These are phyloP conservation scores for Digitonthophagus gazella DNA, from an alignment of 2,888 invertebrate genomes.

Conservation along the genomic window DNA sequence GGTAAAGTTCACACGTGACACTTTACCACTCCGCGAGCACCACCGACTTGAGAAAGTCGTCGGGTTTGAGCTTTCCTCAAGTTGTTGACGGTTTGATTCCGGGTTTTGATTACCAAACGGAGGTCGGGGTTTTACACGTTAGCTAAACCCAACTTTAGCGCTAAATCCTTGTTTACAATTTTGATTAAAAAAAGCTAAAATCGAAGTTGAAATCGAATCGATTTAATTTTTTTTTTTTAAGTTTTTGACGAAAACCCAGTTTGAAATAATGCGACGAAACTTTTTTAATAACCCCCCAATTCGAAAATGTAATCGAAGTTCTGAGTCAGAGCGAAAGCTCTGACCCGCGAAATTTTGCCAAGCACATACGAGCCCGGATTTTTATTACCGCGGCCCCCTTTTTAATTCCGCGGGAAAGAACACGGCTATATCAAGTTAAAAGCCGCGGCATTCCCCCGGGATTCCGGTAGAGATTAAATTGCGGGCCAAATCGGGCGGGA, in stretches of 20 bases:
- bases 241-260: not conserved
- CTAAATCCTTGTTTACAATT: too few species aligned
- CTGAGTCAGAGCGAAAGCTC: not conserved
- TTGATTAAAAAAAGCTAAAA: too few species aligned
- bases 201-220: too few species aligned
- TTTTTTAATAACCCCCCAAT: not conserved
- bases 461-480: not conserved
- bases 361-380: not conserved
- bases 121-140: too few species aligned
- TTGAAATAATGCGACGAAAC: not conserved
- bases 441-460: not conserved
- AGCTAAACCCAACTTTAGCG: too few species aligned
- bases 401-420: not conserved
- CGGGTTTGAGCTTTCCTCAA: too few species aligned
- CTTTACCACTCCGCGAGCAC: not conserved
- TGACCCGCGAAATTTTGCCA: not conserved
- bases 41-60: not conserved
- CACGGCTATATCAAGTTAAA: not conserved
- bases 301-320: not conserved
- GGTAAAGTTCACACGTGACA: slow-evolving; percentile 3
- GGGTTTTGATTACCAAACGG: too few species aligned
- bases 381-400: not conserved
- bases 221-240: too few species aligned
- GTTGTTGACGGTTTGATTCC: too few species aligned
- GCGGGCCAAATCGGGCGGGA: slow-evolving; percentile 2